Conservation (phyloP, 2,888 invertebrate species). For the Gasteruption jaculator region DNA sequence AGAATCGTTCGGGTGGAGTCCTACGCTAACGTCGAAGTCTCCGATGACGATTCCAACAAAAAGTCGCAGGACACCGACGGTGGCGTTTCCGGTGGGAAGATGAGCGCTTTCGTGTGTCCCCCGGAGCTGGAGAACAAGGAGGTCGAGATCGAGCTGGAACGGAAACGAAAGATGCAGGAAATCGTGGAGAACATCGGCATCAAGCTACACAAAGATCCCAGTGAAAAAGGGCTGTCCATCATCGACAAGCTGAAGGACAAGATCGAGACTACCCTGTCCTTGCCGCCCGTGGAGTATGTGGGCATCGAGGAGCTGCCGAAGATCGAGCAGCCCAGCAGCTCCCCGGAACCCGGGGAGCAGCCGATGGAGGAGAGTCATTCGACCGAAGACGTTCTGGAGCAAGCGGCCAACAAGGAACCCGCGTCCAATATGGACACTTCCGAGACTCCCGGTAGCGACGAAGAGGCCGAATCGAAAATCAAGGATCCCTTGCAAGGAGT, state of each 20-base stretch:
- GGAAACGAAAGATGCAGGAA: slow-evolving; percentile 55
- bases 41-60: not conserved
- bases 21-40: no score
- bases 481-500: slow-evolving; percentile 32
- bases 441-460: no score
- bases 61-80: not conserved
- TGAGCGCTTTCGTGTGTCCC: slow-evolving; percentile 46
- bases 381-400: no score
- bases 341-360: no score
- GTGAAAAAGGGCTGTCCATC: slow-evolving; percentile 40
- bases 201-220: slow-evolving; percentile 34
- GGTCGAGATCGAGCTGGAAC: slow-evolving; percentile 52
- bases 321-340: no score
- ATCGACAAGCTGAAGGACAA: slow-evolving; percentile 45
- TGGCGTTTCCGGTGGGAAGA: slow-evolving; percentile 28
- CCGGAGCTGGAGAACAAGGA: slow-evolving; percentile 51
- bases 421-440: no score
- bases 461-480: slow-evolving; percentile 26
- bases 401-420: not conserved
- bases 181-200: slow-evolving; percentile 44
- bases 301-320: no score
- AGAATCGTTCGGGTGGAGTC: no score
- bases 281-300: no score
- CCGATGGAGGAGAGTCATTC: no score
- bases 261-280: slow-evolving; percentile 37